Percentiles rank a stretch among this genome's conserved stretches.
These are phyloP conservation scores for Protonibea diacanthus DNA, from an alignment of 2,797 vertebrate species.

Conservation along the genomic window DNA sequence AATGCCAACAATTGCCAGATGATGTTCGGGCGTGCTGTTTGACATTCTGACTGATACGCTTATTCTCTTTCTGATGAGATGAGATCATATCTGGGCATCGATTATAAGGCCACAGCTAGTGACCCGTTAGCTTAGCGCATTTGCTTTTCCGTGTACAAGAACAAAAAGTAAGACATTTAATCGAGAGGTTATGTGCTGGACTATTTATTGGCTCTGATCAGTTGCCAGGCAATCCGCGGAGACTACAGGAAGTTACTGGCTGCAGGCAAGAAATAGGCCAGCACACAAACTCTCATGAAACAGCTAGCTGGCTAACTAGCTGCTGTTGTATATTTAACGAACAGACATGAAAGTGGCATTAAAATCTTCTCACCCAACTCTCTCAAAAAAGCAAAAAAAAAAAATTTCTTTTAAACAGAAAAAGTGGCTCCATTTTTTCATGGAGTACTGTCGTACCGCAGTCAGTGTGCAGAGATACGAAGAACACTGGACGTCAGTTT, in stretches of 20 bases:
- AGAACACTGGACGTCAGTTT: neutral
- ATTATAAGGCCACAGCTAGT: too few relatives aligned
- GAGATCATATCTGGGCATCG: too few relatives aligned
- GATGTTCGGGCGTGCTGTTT: too few relatives aligned
- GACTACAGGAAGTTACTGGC: neutral
- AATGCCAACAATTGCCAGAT: fast-evolving
- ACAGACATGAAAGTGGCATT: neutral
- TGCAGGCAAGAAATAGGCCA: neutral
- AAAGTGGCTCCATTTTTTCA: neutral
- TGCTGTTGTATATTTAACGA: neutral
- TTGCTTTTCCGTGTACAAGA: neutral
- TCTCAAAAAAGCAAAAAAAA: neutral
- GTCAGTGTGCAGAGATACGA: neutral
- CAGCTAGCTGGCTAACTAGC: neutral
- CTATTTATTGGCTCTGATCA: neutral
- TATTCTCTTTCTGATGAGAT: too few relatives aligned
- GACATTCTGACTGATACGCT: too few relatives aligned
- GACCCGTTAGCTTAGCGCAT: neutral
- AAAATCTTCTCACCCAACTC: neutral
- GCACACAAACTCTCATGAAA: neutral
- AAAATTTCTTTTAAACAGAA: neutral
- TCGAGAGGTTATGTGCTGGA: neutral
- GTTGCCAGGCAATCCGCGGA: neutral
- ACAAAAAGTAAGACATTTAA: neutral
- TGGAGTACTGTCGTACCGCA: neutral